These are phyloP conservation scores for Aspiorhynchus laticeps DNA, from an alignment of 2,113 vertebrate genomes.

Conservation along the genomic window DNA sequence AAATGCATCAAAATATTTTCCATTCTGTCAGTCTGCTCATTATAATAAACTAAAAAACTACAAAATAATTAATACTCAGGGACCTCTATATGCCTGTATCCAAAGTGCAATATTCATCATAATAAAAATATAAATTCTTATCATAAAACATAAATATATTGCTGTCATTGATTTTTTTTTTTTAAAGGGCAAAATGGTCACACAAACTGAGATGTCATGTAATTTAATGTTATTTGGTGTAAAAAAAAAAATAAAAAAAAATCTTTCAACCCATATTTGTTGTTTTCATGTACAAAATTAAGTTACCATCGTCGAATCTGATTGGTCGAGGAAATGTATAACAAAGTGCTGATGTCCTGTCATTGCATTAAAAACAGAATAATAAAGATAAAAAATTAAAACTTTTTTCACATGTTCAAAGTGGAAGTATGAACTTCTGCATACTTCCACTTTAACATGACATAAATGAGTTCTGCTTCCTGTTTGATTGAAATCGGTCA, in stretches of 20 bases:
- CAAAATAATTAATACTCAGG: not conserved
- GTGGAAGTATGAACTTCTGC: not conserved
- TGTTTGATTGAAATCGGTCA: not conserved
- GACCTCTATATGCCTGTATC: not conserved
- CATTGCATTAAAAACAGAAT: not conserved
- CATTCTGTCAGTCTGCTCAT: not conserved
- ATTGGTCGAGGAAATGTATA: not conserved
- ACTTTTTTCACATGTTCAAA: not conserved
- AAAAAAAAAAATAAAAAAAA: not conserved
- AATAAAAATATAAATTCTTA: not conserved
- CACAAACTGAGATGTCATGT: not conserved
- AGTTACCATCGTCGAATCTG: not conserved
- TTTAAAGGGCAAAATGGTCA: slow-evolving; percentile 18
- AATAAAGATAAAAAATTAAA: not conserved
- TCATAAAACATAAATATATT: not conserved
- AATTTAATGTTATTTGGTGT: not conserved
- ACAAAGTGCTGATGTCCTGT: not conserved
- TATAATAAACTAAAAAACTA: not conserved
- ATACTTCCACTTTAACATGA: not conserved
- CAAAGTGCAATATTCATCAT: slow-evolving; percentile 60
- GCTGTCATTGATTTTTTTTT: not conserved
- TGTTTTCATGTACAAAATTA: not conserved
- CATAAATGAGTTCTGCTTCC: not conserved
- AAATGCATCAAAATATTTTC: not conserved
- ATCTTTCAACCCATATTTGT: not conserved